These are phyloP conservation scores for Phylloscopus whistleri DNA, from an alignment of 2,113 vertebrate genomes.

Conservation along the genomic window DNA sequence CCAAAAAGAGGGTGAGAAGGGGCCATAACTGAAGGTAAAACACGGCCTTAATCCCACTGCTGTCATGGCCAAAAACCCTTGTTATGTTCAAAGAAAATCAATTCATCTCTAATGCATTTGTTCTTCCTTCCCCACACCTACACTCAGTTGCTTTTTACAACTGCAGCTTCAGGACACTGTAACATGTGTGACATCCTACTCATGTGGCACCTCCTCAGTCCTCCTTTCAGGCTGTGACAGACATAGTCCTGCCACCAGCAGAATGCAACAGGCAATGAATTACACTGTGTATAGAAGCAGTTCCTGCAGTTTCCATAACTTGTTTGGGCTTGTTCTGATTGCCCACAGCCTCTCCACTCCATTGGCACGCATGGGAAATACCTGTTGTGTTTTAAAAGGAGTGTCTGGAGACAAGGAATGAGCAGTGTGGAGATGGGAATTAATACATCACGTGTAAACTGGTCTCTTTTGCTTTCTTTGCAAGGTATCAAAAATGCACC, in stretches of 20 bases:
- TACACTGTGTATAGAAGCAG: background rate
- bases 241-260: background rate
- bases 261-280: constrained; percentile 45
- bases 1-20: background rate
- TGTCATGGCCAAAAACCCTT: background rate
- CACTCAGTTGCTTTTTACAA: background rate
- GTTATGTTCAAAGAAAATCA: background rate
- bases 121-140: background rate
- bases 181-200: background rate
- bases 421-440: background rate
- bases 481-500: background rate
- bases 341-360: background rate
- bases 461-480: background rate
- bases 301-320: background rate
- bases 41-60: background rate
- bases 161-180: background rate
- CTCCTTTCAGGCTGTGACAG: background rate
- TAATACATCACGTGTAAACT: background rate
- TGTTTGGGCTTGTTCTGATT: background rate
- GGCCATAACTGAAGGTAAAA: background rate
- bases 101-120: background rate
- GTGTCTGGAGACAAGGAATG: background rate
- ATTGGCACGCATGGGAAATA: background rate
- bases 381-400: background rate
- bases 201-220: background rate